These are phyloP conservation scores for Chymomyza fuscimana DNA, from an alignment of 2,888 invertebrate species.

Conservation along the genomic window DNA sequence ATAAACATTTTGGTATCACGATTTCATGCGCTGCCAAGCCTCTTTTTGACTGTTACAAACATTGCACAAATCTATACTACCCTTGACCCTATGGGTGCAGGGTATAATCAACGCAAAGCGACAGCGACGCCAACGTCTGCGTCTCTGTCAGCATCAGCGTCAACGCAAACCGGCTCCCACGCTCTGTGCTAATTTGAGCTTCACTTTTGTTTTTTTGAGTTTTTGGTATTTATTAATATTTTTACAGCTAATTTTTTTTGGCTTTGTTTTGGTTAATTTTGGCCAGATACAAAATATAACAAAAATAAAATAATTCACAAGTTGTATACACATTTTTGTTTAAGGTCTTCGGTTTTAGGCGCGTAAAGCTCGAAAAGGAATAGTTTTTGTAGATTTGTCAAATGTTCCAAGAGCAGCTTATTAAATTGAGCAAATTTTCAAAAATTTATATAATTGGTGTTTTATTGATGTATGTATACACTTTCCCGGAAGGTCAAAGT, in stretches of 20 bases:
- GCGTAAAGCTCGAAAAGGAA: background rate
- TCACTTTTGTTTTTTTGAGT: slow-evolving; percentile 51
- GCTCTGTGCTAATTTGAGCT: slow-evolving; percentile 76
- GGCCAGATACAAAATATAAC: slow-evolving; percentile 33
- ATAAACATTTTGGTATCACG: too few relatives aligned
- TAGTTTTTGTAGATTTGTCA: background rate
- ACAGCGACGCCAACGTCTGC: slow-evolving; percentile 20
- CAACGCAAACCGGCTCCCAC: slow-evolving; percentile 69
- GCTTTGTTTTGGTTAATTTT: slow-evolving; percentile 28
- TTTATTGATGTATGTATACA: too few relatives aligned
- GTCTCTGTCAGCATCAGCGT: background rate
- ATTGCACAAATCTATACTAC: slow-evolving; percentile 28
- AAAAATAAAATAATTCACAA: slow-evolving; percentile 39
- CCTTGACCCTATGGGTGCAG: slow-evolving; percentile 32
- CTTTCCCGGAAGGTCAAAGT: too few relatives aligned
- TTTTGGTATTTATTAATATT: slow-evolving; percentile 65
- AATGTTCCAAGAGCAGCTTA: background rate
- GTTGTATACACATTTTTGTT: slow-evolving; percentile 59
- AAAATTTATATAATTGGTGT: too few relatives aligned
- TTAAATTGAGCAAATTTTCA: too few relatives aligned
- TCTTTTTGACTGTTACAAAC: background rate
- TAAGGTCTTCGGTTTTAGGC: background rate
- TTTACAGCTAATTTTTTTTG: slow-evolving; percentile 44
- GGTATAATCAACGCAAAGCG: slow-evolving; percentile 20
- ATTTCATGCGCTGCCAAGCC: too few relatives aligned